These are phyloP conservation scores for Nowickia ferox DNA, from an alignment of 2,888 invertebrate species.

Conservation along the genomic window DNA sequence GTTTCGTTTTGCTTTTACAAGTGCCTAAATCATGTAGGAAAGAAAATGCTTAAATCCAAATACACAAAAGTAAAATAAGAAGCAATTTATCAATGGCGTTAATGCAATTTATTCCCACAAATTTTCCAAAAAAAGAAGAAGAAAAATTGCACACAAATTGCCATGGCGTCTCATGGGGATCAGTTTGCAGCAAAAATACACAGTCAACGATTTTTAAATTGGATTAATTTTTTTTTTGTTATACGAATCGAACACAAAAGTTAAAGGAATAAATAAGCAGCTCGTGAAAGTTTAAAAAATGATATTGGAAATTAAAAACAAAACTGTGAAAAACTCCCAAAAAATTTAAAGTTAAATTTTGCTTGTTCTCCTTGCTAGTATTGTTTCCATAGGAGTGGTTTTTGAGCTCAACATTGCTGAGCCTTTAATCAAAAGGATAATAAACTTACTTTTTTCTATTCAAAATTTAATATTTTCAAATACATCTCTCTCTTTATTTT, in stretches of 20 bases:
- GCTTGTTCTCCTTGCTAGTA: too few species aligned
- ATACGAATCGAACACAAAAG: constrained; percentile 6
- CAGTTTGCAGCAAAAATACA: constrained; percentile 24
- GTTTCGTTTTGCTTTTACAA: background rate
- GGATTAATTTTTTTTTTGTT: constrained; percentile 10
- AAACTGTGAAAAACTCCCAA: background rate
- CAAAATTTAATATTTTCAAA: too few species aligned
- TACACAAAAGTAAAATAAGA: constrained; percentile 20
- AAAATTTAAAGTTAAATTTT: too few species aligned
- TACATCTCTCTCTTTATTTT: too few species aligned
- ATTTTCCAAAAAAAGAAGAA: constrained; percentile 33
- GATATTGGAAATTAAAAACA: background rate
- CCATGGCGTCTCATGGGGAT: constrained; percentile 5
- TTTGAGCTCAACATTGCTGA: too few species aligned
- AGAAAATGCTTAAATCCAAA: constrained; percentile 5
- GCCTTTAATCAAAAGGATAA: too few species aligned
- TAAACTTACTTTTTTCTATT: too few species aligned
- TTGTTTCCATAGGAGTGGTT: too few species aligned
- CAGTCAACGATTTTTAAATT: constrained; percentile 56
- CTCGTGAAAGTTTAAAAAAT: background rate
- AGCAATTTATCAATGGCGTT: constrained; percentile 57
- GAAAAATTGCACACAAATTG: constrained; percentile 45
- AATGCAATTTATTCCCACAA: constrained; percentile 53
- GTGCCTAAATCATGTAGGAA: constrained; percentile 29
- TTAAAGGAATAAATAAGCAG: constrained; percentile 1